Evolutionary conservation across 2,888 invertebrate species (phyloP).

Genomic region (Adela reaumurella): DNA sequence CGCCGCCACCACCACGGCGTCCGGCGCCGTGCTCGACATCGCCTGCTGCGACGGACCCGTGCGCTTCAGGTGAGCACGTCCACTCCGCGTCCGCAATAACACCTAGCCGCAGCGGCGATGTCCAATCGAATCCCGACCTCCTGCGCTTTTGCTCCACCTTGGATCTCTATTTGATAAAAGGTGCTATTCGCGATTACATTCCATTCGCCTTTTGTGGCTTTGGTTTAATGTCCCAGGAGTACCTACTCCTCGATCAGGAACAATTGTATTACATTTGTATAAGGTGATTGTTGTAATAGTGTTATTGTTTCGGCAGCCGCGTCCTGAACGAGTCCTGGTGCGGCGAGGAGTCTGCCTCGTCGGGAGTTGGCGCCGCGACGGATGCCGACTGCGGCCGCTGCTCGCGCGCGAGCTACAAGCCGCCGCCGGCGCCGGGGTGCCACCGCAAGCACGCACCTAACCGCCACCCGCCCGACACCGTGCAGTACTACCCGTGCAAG

Average conservation of each 20-base stretch:
- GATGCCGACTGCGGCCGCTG: constrained; percentile 6
- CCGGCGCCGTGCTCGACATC: constrained; percentile 70
- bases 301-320: constrained; percentile 58
- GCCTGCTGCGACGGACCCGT: constrained; percentile 92
- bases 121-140: too few relatives aligned
- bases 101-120: too few relatives aligned
- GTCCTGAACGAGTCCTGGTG: constrained; percentile 80
- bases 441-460: constrained; percentile 71
- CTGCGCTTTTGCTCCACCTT: too few relatives aligned
- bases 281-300: too few relatives aligned
- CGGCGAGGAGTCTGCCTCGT: constrained; percentile 12
- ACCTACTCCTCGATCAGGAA: too few relatives aligned
- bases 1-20: constrained; percentile 6
- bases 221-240: too few relatives aligned
- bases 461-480: constrained; percentile 62
- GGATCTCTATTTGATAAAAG: too few relatives aligned
- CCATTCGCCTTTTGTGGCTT: too few relatives aligned
- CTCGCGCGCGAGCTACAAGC: constrained; percentile 15
- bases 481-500: constrained; percentile 91
- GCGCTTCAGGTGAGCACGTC: constrained; percentile 32
- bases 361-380: constrained; percentile 11
- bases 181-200: too few relatives aligned
- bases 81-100: too few relatives aligned
- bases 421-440: constrained; percentile 40
- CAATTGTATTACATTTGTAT: too few relatives aligned